Evolutionary conservation across 2,888 invertebrate species (phyloP).

Genomic region (Hypomecis punctinalis): DNA sequence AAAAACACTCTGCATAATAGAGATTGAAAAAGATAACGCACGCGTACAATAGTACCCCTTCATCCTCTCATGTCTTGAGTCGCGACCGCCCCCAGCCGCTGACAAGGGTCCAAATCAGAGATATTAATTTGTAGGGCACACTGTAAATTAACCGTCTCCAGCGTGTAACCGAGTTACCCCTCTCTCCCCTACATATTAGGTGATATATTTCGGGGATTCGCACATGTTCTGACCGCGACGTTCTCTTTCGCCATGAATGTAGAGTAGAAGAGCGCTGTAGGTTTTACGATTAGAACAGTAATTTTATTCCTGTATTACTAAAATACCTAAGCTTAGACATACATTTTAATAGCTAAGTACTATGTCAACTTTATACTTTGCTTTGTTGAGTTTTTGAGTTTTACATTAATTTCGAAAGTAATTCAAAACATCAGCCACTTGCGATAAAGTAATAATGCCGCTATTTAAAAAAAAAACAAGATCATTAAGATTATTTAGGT

Average conservation of each 20-base stretch:
- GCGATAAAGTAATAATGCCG: too few species aligned
- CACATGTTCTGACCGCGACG: constrained; percentile 15
- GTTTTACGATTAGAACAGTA: not conserved
- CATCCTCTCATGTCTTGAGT: constrained; percentile 44
- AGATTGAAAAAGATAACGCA: constrained; percentile 18
- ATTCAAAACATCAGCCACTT: too few species aligned
- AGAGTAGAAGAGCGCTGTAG: not conserved
- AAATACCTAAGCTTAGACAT: too few species aligned
- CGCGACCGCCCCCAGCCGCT: constrained; percentile 57
- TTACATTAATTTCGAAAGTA: too few species aligned
- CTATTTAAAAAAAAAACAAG: too few species aligned
- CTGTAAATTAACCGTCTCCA: constrained; percentile 79
- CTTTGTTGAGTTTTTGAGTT: too few species aligned
- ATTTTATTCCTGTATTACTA: too few species aligned
- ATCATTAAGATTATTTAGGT: too few species aligned
- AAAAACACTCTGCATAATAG: constrained; percentile 16
- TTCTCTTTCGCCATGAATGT: constrained; percentile 10
- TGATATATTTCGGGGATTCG: constrained; percentile 35
- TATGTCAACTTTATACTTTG: too few species aligned
- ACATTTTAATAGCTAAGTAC: too few species aligned
- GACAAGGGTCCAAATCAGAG: constrained; percentile 83
- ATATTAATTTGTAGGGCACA: constrained; percentile 82
- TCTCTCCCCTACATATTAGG: constrained; percentile 20
- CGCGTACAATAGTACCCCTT: constrained; percentile 8
- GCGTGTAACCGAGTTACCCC: constrained; percentile 72